Conservation (phyloP, 2,888 invertebrate species). For the Epinotia demarniana region DNA sequence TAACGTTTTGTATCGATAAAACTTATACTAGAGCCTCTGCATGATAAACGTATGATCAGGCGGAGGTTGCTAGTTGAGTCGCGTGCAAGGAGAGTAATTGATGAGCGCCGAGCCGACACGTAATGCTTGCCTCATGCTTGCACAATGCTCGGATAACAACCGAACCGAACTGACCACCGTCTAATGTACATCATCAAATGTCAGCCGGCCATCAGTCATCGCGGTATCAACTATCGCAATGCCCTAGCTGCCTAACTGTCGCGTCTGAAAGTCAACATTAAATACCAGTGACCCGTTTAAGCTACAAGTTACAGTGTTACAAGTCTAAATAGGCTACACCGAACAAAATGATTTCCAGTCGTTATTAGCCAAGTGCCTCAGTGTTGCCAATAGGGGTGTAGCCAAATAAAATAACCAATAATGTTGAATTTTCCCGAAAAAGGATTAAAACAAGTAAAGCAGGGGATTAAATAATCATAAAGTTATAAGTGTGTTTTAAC, state of each 20-base stretch:
- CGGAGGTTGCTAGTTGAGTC: constrained; percentile 18
- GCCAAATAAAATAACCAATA: too few species aligned
- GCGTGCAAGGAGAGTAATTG: constrained; percentile 51
- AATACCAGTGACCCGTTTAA: background rate
- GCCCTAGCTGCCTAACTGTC: background rate
- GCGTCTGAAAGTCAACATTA: constrained; percentile 17
- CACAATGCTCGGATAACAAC: constrained; percentile 45
- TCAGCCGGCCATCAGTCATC: constrained; percentile 40
- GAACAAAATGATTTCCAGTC: too few species aligned
- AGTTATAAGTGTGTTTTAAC: too few species aligned
- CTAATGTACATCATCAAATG: constrained; percentile 40
- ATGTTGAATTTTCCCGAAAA: too few species aligned
- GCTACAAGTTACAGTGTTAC: too few species aligned
- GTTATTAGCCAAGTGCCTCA: too few species aligned
- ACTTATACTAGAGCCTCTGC: too few species aligned
- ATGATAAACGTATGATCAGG: constrained; percentile 6
- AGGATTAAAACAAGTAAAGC: too few species aligned
- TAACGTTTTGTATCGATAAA: too few species aligned
- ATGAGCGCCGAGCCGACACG: constrained; percentile 50
- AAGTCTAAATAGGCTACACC: too few species aligned
- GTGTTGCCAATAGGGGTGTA: too few species aligned
- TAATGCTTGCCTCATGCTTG: constrained; percentile 49
- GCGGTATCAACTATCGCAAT: constrained; percentile 30
- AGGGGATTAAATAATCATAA: too few species aligned
- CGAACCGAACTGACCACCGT: constrained; percentile 31